These are phyloP conservation scores for Echinarachnius parma DNA, from an alignment of 53 echinoderm and acorn worm species.

Conservation along the genomic window DNA sequence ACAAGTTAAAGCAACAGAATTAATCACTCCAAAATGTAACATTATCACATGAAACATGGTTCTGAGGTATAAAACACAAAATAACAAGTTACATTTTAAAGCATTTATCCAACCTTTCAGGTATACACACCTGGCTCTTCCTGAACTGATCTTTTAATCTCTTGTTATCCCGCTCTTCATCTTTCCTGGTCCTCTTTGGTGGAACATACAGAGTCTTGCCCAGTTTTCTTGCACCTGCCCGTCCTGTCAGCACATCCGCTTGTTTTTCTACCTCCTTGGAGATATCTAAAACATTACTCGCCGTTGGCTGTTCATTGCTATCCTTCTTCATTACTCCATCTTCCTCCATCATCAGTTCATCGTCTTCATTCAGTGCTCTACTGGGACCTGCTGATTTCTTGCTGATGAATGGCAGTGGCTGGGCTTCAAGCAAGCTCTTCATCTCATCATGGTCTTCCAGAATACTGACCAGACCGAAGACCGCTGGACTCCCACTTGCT, in stretches of 20 bases:
- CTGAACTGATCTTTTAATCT: conserved; percentile 66
- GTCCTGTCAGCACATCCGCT: conserved; percentile 3
- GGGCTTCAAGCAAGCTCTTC: conserved; percentile 42
- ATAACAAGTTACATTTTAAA: not conserved
- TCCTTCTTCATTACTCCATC: not conserved
- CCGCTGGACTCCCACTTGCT: conserved; percentile 57
- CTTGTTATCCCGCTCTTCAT: conserved; percentile 59
- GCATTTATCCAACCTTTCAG: too few relatives aligned
- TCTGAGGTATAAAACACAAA: not conserved
- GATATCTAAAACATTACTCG: not conserved
- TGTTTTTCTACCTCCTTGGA: conserved; percentile 1
- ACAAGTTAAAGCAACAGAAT: too few relatives aligned
- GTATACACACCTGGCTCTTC: conserved; percentile 45
- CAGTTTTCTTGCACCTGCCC: conserved; percentile 33
- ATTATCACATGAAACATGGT: too few relatives aligned
- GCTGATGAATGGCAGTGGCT: conserved; percentile 46
- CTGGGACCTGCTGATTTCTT: not conserved
- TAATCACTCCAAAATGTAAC: too few relatives aligned
- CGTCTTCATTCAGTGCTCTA: conserved; percentile 20
- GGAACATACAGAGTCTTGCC: conserved; percentile 45
- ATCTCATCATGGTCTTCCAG: conserved; percentile 63
- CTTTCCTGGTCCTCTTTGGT: conserved; percentile 42
- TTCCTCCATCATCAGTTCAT: conserved; percentile 21
- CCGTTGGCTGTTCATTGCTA: not conserved
- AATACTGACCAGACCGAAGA: conserved; percentile 58